These are phyloP conservation scores for Palythoa heliodiscus DNA, from an alignment of 92 coral and sea anemone genomes.

Conservation along the genomic window DNA sequence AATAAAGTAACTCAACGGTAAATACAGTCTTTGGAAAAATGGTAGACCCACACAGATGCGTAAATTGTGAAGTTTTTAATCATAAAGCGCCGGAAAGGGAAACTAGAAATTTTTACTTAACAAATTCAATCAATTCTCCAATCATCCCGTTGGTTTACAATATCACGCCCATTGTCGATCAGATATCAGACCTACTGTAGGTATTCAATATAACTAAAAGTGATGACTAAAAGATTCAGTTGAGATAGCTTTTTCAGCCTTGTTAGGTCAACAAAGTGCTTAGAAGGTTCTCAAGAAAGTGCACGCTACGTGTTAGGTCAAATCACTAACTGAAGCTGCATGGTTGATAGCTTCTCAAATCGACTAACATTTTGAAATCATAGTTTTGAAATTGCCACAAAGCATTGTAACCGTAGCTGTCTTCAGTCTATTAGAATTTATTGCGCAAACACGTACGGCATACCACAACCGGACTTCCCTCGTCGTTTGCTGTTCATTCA, in stretches of 20 bases:
- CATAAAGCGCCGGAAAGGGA: slow-evolving; percentile 30
- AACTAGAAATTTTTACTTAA: slow-evolving; percentile 13
- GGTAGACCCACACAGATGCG: background rate
- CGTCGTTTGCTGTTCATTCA: background rate
- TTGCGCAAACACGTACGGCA: background rate
- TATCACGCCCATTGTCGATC: slow-evolving; percentile 28
- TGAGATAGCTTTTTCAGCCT: slow-evolving; percentile 20
- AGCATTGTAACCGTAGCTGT: background rate
- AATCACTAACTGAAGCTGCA: background rate
- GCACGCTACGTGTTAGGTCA: background rate
- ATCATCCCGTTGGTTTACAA: slow-evolving; percentile 15
- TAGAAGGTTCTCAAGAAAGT: background rate
- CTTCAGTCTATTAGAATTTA: background rate
- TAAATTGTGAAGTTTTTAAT: slow-evolving; percentile 9
- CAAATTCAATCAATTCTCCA: background rate
- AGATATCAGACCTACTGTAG: slow-evolving; percentile 23
- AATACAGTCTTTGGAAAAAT: background rate
- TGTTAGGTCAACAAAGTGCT: slow-evolving; percentile 39
- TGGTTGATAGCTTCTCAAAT: background rate
- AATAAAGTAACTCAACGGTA: background rate
- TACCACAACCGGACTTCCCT: background rate
- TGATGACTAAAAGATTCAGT: slow-evolving; percentile 27
- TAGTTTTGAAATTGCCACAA: background rate
- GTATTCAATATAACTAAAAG: slow-evolving; percentile 13
- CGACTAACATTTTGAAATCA: background rate